Percentiles rank a stretch among this genome's conserved stretches.
phyloP scores from a whole-genome alignment of 2,113 vertebrate genomes.

The Caretta caretta region DNA sequence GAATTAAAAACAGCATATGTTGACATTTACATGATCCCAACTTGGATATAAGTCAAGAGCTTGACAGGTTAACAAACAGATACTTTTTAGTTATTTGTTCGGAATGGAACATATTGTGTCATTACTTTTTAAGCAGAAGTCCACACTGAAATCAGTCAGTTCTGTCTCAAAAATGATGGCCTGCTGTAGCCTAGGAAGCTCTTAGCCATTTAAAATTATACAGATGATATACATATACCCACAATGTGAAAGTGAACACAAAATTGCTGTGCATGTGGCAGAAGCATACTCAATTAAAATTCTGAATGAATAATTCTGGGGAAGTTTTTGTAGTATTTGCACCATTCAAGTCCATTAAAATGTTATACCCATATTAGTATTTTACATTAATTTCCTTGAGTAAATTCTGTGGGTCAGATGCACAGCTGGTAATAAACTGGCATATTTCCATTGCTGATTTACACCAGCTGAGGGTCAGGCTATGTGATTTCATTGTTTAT shows the following conservation, averaged over 20 bases:
- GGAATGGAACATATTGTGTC: background rate
- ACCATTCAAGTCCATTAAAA: background rate
- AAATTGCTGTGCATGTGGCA: background rate
- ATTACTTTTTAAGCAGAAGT: background rate
- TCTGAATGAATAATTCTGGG: background rate
- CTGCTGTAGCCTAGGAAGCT: background rate
- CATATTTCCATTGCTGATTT: background rate
- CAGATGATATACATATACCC: background rate
- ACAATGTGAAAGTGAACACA: background rate
- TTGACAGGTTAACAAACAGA: background rate
- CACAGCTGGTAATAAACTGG: background rate
- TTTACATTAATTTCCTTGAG: background rate
- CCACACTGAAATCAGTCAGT: background rate
- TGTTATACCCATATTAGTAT: accelerated
- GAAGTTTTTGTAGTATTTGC: background rate
- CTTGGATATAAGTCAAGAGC: background rate
- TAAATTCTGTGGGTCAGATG: background rate
- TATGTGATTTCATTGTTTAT: background rate
- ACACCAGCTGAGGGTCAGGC: background rate
- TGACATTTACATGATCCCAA: background rate
- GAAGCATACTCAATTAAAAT: background rate
- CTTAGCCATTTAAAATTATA: background rate
- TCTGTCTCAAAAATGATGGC: background rate
- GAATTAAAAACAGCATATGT: background rate
- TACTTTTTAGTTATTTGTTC: background rate